Conservation (phyloP, 2,888 invertebrate species). For the Nebria brevicollis region DNA sequence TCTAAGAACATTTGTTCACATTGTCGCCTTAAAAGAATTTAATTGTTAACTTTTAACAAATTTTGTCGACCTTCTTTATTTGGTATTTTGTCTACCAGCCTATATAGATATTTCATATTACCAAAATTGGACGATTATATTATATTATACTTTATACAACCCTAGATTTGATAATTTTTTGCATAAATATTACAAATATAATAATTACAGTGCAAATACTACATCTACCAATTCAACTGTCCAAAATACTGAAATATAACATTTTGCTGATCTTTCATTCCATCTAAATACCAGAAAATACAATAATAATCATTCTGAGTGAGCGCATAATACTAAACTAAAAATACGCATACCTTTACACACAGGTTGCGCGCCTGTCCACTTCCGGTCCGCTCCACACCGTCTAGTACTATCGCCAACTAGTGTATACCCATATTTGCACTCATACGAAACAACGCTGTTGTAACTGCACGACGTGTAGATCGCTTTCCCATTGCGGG, state of each 20-base stretch:
- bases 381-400: constrained; percentile 94
- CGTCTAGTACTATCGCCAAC: constrained; percentile 89
- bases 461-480: constrained; percentile 95
- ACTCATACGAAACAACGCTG: constrained; percentile 94
- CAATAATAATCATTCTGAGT: neutral
- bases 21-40: neutral
- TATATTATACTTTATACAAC: too few species aligned
- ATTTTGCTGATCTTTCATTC: constrained; percentile 37
- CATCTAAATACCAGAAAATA: neutral
- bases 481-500: constrained; percentile 91
- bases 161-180: too few species aligned
- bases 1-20: neutral
- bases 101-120: too few species aligned
- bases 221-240: constrained; percentile 1
- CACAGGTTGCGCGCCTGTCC: constrained; percentile 91
- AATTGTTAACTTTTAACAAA: too few species aligned
- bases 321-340: neutral
- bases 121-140: too few species aligned
- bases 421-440: constrained; percentile 92
- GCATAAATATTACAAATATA: too few species aligned
- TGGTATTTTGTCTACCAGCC: too few species aligned
- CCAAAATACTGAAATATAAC: neutral
- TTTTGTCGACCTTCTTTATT: too few species aligned
- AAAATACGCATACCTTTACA: constrained; percentile 80
- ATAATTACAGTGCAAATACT: neutral